Evolutionary conservation across 1,140 invertebrate species (phyloP).

Genomic region (Bicyclus anynana): DNA sequence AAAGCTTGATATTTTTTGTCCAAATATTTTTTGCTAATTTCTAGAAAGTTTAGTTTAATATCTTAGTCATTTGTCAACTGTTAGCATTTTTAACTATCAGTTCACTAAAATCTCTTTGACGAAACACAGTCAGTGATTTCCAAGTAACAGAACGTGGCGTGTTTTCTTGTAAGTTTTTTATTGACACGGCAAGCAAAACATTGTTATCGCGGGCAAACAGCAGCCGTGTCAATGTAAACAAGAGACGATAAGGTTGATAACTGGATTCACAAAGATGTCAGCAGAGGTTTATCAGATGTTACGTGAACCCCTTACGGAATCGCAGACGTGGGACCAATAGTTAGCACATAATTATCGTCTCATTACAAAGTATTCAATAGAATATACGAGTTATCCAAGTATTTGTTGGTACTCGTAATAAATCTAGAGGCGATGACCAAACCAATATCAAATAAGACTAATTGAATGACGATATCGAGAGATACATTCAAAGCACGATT

Average conservation of each 20-base stretch:
- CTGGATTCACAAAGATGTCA: slow-evolving; percentile 44
- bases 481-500: slow-evolving; percentile 47
- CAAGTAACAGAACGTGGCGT: slow-evolving; percentile 8
- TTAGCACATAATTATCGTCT: not conserved
- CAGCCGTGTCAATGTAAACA: slow-evolving; percentile 45
- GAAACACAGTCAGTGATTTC: slow-evolving; percentile 1
- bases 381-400: too few relatives aligned
- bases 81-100: not conserved
- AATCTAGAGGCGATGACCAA: too few relatives aligned
- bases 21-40: too few relatives aligned
- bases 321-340: slow-evolving; percentile 12
- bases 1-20: too few relatives aligned
- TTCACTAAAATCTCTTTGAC: not conserved
- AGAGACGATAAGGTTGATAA: slow-evolving; percentile 41
- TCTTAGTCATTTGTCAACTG: not conserved
- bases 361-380: not conserved
- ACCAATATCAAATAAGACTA: not conserved
- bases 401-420: too few relatives aligned
- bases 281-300: slow-evolving; percentile 41
- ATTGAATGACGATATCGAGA: slow-evolving; percentile 11
- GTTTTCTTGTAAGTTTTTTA: slow-evolving; percentile 23
- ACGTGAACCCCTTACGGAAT: slow-evolving; percentile 41
- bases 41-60: not conserved
- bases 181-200: slow-evolving; percentile 33
- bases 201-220: slow-evolving; percentile 38